Conservation (phyloP, 2,888 invertebrate genomes). For the Epiblema foenella region DNA sequence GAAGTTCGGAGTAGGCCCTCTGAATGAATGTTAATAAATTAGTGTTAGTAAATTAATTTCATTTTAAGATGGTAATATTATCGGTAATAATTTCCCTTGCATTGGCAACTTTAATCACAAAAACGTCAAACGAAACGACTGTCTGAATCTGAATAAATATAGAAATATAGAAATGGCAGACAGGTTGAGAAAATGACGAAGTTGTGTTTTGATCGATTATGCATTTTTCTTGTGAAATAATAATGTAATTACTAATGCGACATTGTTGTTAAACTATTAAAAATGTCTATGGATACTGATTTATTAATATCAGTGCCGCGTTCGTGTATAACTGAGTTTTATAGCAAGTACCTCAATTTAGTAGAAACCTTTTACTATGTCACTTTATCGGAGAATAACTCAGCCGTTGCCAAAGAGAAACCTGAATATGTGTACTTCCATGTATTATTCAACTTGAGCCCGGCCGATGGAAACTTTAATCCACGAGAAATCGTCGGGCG, state of each 20-base stretch:
- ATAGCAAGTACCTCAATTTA: slow-evolving; percentile 76
- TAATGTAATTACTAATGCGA: slow-evolving; percentile 59
- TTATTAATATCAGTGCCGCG: slow-evolving; percentile 76
- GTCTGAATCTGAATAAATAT: not conserved
- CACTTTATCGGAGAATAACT: slow-evolving; percentile 75
- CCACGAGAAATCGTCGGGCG: slow-evolving; percentile 71
- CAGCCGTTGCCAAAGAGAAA: slow-evolving; percentile 64
- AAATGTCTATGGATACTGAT: slow-evolving; percentile 79
- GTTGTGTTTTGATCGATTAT: slow-evolving; percentile 73
- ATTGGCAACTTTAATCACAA: slow-evolving; percentile 16
- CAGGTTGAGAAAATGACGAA: slow-evolving; percentile 51
- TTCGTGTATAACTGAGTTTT: slow-evolving; percentile 74
- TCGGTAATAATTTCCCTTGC: not conserved
- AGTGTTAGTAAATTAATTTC: not conserved
- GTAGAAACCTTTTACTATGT: slow-evolving; percentile 83
- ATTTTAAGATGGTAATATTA: not conserved
- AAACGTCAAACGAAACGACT: slow-evolving; percentile 27
- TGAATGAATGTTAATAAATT: too few relatives aligned
- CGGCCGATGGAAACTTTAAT: slow-evolving; percentile 73
- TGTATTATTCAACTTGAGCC: slow-evolving; percentile 75
- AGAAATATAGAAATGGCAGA: not conserved
- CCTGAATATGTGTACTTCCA: slow-evolving; percentile 75
- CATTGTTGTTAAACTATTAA: slow-evolving; percentile 49
- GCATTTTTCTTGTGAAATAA: slow-evolving; percentile 67
- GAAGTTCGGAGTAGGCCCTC: too few relatives aligned